phyloP scores from a whole-genome alignment of 1,140 invertebrate species.

The Eulimnadia texana region DNA sequence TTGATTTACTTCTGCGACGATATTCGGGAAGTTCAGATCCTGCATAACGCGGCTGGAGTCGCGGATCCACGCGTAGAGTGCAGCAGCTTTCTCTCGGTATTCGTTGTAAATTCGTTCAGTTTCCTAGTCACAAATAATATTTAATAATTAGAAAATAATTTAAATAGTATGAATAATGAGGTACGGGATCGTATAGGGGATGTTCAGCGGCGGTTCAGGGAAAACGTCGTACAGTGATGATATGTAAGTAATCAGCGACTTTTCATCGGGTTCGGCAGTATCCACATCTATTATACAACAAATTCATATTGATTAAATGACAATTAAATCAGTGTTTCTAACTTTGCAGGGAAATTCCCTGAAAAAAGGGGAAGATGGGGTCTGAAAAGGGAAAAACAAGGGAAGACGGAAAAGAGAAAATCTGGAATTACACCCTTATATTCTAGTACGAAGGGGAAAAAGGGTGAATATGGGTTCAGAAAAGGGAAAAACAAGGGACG shows the following conservation, averaged over 20 bases:
- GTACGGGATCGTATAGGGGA: conserved; percentile 72
- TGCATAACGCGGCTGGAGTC: conserved; percentile 73
- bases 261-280: conserved; percentile 95
- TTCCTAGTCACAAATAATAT: conserved; percentile 37
- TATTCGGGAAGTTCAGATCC: conserved; percentile 77
- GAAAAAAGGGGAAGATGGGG: too few relatives aligned
- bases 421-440: too few relatives aligned
- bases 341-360: too few relatives aligned
- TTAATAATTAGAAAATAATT: too few relatives aligned
- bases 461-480: too few relatives aligned
- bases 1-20: conserved; percentile 87
- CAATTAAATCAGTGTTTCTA: too few relatives aligned
- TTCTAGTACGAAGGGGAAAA: too few relatives aligned
- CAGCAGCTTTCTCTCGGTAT: conserved; percentile 71
- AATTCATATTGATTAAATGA: too few relatives aligned
- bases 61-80: conserved; percentile 74
- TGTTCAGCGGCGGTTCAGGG: conserved; percentile 74
- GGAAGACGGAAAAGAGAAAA: too few relatives aligned
- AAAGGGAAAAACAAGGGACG: too few relatives aligned
- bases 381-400: too few relatives aligned
- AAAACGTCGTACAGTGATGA: conserved; percentile 97
- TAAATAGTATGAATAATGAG: too few relatives aligned
- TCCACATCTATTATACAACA: conserved; percentile 74
- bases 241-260: conserved; percentile 97
- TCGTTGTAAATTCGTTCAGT: conserved; percentile 74